These are phyloP conservation scores for Andrena minutula DNA, from an alignment of 2,888 invertebrate species.

Conservation along the genomic window DNA sequence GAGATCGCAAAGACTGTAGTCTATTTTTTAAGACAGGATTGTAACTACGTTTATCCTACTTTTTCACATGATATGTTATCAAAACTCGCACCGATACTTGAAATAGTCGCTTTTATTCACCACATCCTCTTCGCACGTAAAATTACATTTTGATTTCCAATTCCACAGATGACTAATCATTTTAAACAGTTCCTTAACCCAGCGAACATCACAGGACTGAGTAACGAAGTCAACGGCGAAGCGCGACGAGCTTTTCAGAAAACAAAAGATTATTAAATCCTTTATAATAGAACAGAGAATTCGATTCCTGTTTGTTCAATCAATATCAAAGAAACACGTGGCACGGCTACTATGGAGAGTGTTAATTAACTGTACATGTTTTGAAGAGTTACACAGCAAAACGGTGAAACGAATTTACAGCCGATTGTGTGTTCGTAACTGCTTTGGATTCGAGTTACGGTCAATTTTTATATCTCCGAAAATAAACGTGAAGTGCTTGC, in stretches of 20 bases:
- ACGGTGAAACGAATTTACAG: not conserved
- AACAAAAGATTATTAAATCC: not conserved
- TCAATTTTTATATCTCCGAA: not conserved
- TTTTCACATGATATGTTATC: too few relatives aligned
- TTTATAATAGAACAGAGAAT: not conserved
- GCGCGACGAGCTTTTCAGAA: not conserved
- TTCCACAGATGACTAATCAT: too few relatives aligned
- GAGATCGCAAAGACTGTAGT: too few relatives aligned
- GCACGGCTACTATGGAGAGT: not conserved
- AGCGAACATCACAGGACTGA: not conserved
- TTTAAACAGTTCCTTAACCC: too few relatives aligned
- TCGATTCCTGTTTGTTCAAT: not conserved
- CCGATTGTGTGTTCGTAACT: not conserved
- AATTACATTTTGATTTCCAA: too few relatives aligned
- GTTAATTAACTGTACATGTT: not conserved
- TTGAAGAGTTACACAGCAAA: not conserved
- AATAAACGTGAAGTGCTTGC: not conserved
- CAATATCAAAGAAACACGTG: not conserved
- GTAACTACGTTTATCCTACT: too few relatives aligned
- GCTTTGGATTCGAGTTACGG: not conserved
- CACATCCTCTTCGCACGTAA: too few relatives aligned
- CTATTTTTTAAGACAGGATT: too few relatives aligned
- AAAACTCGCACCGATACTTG: too few relatives aligned
- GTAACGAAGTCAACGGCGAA: not conserved
- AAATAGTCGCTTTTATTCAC: too few relatives aligned